Evolutionary conservation across 2,113 vertebrate genomes (phyloP), one percentile per base, ranked within the genome.

Genomic region (Mormoops blainvillei): DNA sequence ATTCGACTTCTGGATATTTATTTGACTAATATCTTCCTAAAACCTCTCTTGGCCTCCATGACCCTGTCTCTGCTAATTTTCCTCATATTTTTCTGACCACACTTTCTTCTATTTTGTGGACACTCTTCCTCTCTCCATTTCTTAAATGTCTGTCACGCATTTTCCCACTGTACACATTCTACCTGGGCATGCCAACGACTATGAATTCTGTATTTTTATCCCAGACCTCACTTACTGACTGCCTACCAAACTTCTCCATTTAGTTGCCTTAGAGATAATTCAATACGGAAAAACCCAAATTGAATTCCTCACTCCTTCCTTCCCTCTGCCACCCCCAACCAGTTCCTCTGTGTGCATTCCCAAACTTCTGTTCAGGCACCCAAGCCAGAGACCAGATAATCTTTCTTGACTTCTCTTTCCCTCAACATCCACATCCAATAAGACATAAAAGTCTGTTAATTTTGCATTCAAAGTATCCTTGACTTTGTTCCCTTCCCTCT

Each of bases 241-340:
- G 89, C 50, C 43, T 90, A 92, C 68, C 14, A 89, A 50, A 65
- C 28, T 82, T 54, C 33, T 81, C 74, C 26, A 68, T 58, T 1
- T 61, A 83, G 93, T 7, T 68, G 68, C 56, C 48, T 94, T 71
- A 83, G 41, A 94, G 22, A 84, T 67, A 84, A 18, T 63, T 88
- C 56, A 71, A 82, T 68, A 87, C 33, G 92, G 68, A 89, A 73
- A 14, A 10, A n/a, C 41, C 13, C 73, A 94, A 93, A 56, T 50
- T 89, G 71, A 92, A 31, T 91, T 87, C 43, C 61, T 90, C 38
- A 89, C 68, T 96, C 50, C n/a, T 80, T 94, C 41, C 36, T 91
- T 16, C 20, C 68, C 20, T 16, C 28, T 85, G 80, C 11, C 14
- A 22, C 15, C 24, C 24, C n/a, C 4, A 77, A 36, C 22, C 43